Base-by-base conservation (phyloP, 1,140 invertebrate species). In the Linepithema humile region DNA sequence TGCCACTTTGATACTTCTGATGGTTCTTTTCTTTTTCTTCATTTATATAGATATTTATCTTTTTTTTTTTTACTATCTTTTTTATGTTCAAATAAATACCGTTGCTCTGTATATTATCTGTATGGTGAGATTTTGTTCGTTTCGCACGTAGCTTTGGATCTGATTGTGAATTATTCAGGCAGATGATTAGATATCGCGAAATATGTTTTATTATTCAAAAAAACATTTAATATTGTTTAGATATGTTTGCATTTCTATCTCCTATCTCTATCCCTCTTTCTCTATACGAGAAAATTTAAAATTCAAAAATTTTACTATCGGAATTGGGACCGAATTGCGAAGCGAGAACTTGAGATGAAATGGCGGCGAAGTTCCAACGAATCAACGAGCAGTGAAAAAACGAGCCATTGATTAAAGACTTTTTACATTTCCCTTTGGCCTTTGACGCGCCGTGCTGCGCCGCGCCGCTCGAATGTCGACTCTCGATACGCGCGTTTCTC, bases 361-460 rank as follows among this genome's bases (percentile, higher is more conserved):
- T 69, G 35, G 20, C 75, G 48, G 26, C 38, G 12, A 70, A 80
- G 75, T 80, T 70, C 48, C 48, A 12, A 55, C 75, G 48, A 80
- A 80, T 80, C 75, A 67, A 43, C 45, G 45, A 35, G 32, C 75
- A 38, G n/a, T 15, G 48, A 57, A 80, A 80, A 80, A 80, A 80
- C 64, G 64, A 69, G 35, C 50, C 75, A 35, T 80, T 80, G 75
- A 80, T 80, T 64, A 75, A 72, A 60, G 72, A 83, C 57, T 83
- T 83, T 62, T 64, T 75, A 64, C 26, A 77, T 69, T 65, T 48
- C 57, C 59, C 50, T 75, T 78, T 78, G 48, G n/a, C 50, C 57
- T 84, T 84, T 77, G 60, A 78, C 32, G 53, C 26, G n/a, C 15
- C 59, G 10, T n/a, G 40, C 26, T n/a, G 20, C 26, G n/a, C 43